Evolutionary conservation across 2,797 vertebrate species (phyloP), one percentile per base, ranked within the genome.

Genomic region (Denticeps clupeoides): DNA sequence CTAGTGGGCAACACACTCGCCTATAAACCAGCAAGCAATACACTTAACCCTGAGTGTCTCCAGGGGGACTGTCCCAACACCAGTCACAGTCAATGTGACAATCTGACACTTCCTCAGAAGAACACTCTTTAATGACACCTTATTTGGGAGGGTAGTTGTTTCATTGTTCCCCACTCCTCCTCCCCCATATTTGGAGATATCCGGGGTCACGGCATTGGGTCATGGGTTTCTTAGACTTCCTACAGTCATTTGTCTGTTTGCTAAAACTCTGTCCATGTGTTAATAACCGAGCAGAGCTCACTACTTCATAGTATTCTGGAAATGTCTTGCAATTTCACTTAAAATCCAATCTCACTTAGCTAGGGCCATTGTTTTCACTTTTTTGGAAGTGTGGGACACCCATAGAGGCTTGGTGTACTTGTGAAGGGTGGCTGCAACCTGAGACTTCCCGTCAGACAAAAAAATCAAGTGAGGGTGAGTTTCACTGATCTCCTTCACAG

Each of bases 221-320:
- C 85, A 83, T 75, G 82, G 82, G 82, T 87, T 85, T 85, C 84
- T 87, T 83, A 83, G 80, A 87, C 79, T 85, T 87, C 83, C 87
- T 83, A 70, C 79, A 82, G 81, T 87, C 85, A 84, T 87, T 85
- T 85, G 81, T 78, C 82, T 82, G 74, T 80, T 82, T 75, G 79
- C 73, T 80, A 38, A 75, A 79, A 82, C 80, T 78, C 79, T 77
- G 79, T 75, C 80, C 74, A 80, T 75, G 71, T 79, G 71, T 80
- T 19, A n/a, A n/a, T n/a, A n/a, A n/a, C n/a, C n/a, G n/a, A n/a
- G n/a, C n/a, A n/a, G n/a, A n/a, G n/a, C n/a, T n/a, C n/a, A n/a
- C n/a, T n/a, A n/a, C n/a, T n/a, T n/a, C n/a, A n/a, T n/a, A n/a
- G n/a, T n/a, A n/a, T n/a, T n/a, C n/a, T n/a, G n/a, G n/a, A n/a